These are phyloP conservation scores for Stenchaetothrips biformis DNA, from an alignment of 2,888 invertebrate genomes.

Conservation along the genomic window DNA sequence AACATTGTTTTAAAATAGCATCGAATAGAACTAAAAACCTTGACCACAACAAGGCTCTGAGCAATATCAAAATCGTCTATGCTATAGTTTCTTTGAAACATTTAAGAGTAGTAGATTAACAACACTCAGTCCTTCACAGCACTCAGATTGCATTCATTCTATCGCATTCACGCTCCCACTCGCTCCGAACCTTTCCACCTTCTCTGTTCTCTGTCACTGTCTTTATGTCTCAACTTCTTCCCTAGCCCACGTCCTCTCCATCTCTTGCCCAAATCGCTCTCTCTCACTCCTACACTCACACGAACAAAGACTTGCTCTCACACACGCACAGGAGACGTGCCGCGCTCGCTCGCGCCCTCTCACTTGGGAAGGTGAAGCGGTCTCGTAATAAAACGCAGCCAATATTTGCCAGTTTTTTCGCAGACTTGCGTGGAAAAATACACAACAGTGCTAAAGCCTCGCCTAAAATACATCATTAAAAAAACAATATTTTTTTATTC, in stretches of 20 bases:
- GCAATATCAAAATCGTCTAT: conserved; percentile 20
- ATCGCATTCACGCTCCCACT: neutral
- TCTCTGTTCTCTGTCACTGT: neutral
- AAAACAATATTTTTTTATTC: too few relatives aligned
- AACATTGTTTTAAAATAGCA: conserved; percentile 22
- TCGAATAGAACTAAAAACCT: conserved; percentile 22
- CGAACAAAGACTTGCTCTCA: neutral
- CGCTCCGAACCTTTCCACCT: neutral
- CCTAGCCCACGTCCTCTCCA: too few relatives aligned
- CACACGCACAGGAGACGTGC: neutral
- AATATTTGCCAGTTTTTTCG: conserved; percentile 4
- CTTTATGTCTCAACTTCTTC: too few relatives aligned
- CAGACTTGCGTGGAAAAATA: conserved; percentile 20
- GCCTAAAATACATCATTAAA: too few relatives aligned
- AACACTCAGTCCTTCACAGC: conserved; percentile 20
- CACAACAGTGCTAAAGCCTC: conserved; percentile 12
- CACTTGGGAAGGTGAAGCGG: conserved; percentile 16
- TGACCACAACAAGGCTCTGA: conserved; percentile 20
- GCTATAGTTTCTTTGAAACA: neutral
- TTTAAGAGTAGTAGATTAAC: conserved; percentile 13
- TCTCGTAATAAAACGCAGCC: conserved; percentile 9
- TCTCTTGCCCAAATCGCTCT: too few relatives aligned
- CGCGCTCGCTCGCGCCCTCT: conserved; percentile 14
- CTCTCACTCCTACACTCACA: neutral
- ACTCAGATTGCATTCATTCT: conserved; percentile 5